These are phyloP conservation scores for Sula dactylatra DNA, from an alignment of 2,113 vertebrate genomes.

Conservation along the genomic window DNA sequence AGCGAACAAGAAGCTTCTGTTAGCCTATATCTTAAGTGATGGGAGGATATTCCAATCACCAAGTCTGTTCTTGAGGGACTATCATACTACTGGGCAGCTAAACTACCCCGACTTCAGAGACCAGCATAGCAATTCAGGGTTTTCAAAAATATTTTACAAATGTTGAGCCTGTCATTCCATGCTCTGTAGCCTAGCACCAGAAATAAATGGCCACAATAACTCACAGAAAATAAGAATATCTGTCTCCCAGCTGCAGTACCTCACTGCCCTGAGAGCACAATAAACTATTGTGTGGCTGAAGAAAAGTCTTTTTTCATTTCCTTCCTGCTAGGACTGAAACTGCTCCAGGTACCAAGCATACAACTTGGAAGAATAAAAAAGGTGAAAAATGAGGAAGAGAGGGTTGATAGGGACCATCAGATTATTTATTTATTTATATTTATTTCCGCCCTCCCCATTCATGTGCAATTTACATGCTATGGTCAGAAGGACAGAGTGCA, in stretches of 20 bases:
- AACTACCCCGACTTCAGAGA: not conserved
- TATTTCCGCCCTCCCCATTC: not conserved
- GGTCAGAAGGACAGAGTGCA: not conserved
- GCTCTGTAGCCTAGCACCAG: not conserved
- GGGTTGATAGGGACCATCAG: not conserved
- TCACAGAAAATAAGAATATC: not conserved
- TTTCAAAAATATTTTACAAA: not conserved
- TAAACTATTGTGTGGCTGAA: not conserved
- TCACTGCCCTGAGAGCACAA: not conserved
- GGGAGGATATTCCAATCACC: not conserved
- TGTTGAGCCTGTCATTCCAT: not conserved
- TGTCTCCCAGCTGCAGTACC: not conserved
- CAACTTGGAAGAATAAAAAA: not conserved
- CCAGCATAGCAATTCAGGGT: not conserved
- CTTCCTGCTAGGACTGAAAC: not conserved
- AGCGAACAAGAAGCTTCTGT: not conserved
- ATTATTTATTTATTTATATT: not conserved
- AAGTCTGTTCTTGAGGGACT: not conserved
- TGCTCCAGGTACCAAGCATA: not conserved
- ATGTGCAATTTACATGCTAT: accelerated
- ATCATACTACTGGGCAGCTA: not conserved
- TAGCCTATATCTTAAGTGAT: not conserved
- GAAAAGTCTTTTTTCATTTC: not conserved
- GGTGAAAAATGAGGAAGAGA: not conserved
- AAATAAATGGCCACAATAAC: not conserved